Evolutionary conservation across 2,113 vertebrate species (phyloP).

Genomic region (Heterotis niloticus): DNA sequence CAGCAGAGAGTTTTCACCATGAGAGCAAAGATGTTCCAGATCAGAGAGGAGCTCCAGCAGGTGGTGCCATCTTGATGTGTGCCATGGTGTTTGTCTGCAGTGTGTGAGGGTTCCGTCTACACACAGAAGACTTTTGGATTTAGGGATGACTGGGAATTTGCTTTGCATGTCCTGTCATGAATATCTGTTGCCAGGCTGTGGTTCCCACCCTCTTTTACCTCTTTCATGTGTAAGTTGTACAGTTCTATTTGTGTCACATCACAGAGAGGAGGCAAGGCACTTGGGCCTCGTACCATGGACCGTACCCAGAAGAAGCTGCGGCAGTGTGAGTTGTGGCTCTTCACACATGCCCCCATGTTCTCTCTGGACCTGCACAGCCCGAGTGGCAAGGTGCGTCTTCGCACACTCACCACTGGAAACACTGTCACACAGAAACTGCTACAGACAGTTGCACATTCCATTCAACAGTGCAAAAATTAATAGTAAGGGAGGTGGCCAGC

Average conservation of each 20-base stretch:
- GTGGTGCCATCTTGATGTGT: slow-evolving; percentile 12
- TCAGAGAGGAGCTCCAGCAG: slow-evolving; percentile 52
- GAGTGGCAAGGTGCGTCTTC: slow-evolving; percentile 54
- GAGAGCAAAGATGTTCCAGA: slow-evolving; percentile 56
- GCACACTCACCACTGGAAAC: not conserved
- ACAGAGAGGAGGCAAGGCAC: slow-evolving; percentile 44
- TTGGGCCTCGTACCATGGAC: slow-evolving; percentile 39
- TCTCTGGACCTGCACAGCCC: slow-evolving; percentile 63
- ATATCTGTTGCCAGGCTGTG: not conserved
- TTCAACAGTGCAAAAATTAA: no score
- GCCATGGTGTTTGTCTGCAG: not conserved
- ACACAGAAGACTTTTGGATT: no score
- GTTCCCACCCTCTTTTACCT: not conserved
- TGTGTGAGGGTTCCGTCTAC: not conserved
- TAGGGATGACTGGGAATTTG: not conserved
- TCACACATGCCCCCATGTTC: slow-evolving; percentile 49
- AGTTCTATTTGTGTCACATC: slow-evolving; percentile 17
- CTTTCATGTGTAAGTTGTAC: not conserved
- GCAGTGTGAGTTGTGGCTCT: slow-evolving; percentile 60
- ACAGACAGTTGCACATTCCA: not conserved
- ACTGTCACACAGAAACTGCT: not conserved
- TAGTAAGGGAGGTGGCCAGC: no score
- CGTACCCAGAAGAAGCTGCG: slow-evolving; percentile 60
- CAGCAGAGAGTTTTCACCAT: slow-evolving; percentile 49
- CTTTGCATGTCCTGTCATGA: not conserved